Conservation (phyloP, 2,113 vertebrate genomes). For the Garra rufa region DNA sequence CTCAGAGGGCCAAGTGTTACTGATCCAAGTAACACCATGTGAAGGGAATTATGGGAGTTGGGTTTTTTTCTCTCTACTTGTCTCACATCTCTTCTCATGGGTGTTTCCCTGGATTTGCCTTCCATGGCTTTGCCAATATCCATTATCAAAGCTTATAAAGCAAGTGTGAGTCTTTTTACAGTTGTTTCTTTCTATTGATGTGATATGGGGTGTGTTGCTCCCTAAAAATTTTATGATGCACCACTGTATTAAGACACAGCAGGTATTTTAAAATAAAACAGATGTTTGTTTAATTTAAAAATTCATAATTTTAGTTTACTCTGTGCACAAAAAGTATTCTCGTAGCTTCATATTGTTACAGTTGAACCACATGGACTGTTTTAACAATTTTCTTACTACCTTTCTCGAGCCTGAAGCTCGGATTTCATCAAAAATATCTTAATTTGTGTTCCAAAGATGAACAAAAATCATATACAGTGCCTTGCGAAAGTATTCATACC, state of each 20-base stretch:
- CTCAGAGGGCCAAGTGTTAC: constrained; percentile 21
- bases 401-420: too few relatives aligned
- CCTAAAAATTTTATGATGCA: neutral
- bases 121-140: constrained; percentile 26
- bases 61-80: neutral
- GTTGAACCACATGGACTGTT: too few relatives aligned
- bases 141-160: constrained; percentile 46
- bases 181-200: neutral
- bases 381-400: too few relatives aligned
- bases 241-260: neutral
- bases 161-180: neutral
- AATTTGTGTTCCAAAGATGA: too few relatives aligned
- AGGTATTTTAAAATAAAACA: neutral
- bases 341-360: too few relatives aligned
- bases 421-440: too few relatives aligned
- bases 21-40: constrained; percentile 41
- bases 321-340: too few relatives aligned
- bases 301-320: too few relatives aligned
- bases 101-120: constrained; percentile 44
- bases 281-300: too few relatives aligned
- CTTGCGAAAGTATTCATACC: too few relatives aligned
- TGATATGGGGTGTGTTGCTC: neutral
- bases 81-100: constrained; percentile 24
- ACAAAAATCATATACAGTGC: too few relatives aligned
- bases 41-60: constrained; percentile 41